Conservation (phyloP, 2,797 vertebrate species). For the Rhincodon typus region DNA sequence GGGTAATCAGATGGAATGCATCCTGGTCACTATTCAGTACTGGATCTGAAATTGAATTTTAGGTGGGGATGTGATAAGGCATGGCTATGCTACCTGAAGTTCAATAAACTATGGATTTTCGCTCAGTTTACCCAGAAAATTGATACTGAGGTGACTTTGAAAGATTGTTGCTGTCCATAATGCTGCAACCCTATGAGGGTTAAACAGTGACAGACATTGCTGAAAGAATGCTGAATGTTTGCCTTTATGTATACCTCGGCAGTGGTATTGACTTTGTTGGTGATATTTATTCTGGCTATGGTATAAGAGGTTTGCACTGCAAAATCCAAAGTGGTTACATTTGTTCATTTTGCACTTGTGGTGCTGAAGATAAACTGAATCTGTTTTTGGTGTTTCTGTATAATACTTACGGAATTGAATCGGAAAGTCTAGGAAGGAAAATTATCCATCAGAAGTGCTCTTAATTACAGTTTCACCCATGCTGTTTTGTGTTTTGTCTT, state of each 20-base stretch:
- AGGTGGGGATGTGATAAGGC: background rate
- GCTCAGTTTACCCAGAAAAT: background rate
- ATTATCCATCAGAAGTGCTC: background rate
- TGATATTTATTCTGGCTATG: background rate
- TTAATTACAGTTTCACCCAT: background rate
- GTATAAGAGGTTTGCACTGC: background rate
- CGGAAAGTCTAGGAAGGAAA: background rate
- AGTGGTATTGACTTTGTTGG: background rate
- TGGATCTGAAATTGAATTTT: background rate
- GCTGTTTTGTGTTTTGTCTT: constrained; percentile 43
- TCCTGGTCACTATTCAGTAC: background rate
- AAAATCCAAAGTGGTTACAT: background rate
- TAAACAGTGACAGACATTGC: background rate
- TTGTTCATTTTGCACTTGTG: background rate
- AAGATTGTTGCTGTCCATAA: no score
- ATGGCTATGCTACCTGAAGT: background rate
- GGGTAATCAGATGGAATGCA: background rate
- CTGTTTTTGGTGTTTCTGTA: background rate
- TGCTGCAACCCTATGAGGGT: background rate
- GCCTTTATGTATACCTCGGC: background rate
- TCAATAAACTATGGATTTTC: background rate
- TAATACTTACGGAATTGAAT: background rate
- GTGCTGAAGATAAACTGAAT: background rate
- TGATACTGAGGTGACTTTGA: no score
- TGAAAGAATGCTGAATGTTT: background rate